Evolutionary conservation across 2,797 vertebrate species (phyloP).

Genomic region (Gadopsis bispinosus): DNA sequence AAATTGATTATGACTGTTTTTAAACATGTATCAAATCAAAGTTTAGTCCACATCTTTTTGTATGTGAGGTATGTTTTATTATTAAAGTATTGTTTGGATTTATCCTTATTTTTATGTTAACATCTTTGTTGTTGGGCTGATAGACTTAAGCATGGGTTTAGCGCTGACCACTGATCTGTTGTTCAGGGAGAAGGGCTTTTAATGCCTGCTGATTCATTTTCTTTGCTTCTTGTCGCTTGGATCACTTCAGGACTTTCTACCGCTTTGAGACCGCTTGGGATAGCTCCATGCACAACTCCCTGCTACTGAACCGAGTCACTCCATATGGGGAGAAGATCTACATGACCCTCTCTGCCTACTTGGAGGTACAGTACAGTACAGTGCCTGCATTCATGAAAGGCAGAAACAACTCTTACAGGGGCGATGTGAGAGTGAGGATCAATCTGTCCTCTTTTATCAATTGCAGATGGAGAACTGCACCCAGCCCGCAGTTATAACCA

Average conservation of each 20-base stretch:
- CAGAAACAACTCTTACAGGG: constrained; percentile 12
- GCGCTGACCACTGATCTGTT: constrained; percentile 20
- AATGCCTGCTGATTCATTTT: constrained; percentile 16
- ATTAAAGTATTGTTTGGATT: neutral
- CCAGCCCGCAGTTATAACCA: constrained; percentile 95
- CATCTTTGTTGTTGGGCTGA: constrained; percentile 15
- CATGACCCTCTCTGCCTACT: constrained; percentile 97
- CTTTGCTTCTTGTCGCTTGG: constrained; percentile 29
- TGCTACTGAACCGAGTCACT: constrained; percentile 96
- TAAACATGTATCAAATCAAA: constrained; percentile 23
- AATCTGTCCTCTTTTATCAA: constrained; percentile 27
- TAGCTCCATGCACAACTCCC: constrained; percentile 98
- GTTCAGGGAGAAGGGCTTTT: neutral
- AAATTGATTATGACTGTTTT: neutral
- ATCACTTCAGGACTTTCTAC: constrained; percentile 91
- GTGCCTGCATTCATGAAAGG: constrained; percentile 18
- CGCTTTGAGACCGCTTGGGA: constrained; percentile 97
- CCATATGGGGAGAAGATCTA: constrained; percentile 98
- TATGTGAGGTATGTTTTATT: constrained; percentile 27
- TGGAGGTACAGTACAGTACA: constrained; percentile 87
- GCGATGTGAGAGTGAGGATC: constrained; percentile 36
- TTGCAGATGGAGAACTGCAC: constrained; percentile 95
- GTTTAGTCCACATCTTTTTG: constrained; percentile 19
- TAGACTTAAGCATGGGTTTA: constrained; percentile 41
- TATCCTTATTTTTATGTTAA: constrained; percentile 20